phyloP scores from a whole-genome alignment of 2,797 vertebrate genomes.

The Gorsachius magnificus region DNA sequence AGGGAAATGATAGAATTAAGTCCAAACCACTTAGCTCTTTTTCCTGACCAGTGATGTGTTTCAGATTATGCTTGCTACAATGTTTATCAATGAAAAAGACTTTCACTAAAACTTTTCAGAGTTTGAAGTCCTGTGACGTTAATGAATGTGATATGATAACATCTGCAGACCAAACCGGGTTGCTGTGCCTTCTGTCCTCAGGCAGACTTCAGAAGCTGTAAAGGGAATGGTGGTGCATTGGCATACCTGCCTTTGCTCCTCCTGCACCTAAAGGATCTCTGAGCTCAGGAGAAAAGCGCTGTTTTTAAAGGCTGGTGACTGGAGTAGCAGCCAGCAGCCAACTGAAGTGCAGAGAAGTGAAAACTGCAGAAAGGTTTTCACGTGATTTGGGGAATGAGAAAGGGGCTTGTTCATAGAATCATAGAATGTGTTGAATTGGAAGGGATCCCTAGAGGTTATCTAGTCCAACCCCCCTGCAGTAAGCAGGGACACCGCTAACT shows the following conservation, averaged over 20 bases:
- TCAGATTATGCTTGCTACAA: not conserved
- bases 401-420: not conserved
- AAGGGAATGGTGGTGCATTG: not conserved
- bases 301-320: not conserved
- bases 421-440: too few relatives aligned
- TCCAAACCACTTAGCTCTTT: not conserved
- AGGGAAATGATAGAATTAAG: not conserved
- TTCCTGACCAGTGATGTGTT: not conserved
- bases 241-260: not conserved
- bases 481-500: too few relatives aligned
- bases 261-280: not conserved
- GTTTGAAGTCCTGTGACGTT: not conserved
- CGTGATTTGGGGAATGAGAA: not conserved
- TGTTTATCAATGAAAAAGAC: not conserved
- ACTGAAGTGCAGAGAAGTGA: not conserved
- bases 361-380: not conserved
- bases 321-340: not conserved
- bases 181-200: not conserved
- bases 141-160: not conserved
- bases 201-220: not conserved
- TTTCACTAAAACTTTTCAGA: not conserved
- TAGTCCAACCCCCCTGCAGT: too few relatives aligned
- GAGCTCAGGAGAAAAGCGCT: not conserved
- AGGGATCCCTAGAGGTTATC: too few relatives aligned
- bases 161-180: not conserved